Conservation (phyloP, 2,888 invertebrate species). For the Drosophila prolongata region DNA sequence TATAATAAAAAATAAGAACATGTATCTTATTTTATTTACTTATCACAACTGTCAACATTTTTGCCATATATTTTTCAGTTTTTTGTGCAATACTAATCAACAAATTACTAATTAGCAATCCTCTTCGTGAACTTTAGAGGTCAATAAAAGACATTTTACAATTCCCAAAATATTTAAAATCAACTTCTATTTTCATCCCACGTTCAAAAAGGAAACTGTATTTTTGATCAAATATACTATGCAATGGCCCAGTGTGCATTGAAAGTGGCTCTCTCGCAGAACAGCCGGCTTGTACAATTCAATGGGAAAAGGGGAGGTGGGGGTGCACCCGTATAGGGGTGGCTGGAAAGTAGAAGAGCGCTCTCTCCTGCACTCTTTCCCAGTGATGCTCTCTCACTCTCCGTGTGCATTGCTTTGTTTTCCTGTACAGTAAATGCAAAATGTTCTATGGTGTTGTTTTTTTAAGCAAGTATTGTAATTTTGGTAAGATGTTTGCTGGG, state of each 20-base stretch:
- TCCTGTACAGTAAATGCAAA: slow-evolving; percentile 75
- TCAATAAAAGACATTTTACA: no score
- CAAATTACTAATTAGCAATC: no score
- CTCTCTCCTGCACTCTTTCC: slow-evolving; percentile 18
- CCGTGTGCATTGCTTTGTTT: slow-evolving; percentile 34
- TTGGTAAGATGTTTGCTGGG: not conserved
- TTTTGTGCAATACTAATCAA: no score
- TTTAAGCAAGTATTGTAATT: not conserved
- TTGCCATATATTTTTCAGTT: no score
- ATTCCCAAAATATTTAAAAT: no score
- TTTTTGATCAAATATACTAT: not conserved
- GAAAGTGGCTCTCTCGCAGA: not conserved
- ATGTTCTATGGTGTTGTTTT: slow-evolving; percentile 52
- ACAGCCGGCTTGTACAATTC: slow-evolving; percentile 11
- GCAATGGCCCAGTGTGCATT: not conserved
- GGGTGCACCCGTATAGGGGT: slow-evolving; percentile 32
- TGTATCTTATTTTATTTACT: no score
- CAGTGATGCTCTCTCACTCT: slow-evolving; percentile 27
- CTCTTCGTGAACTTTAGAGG: no score
- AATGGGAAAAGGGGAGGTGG: not conserved
- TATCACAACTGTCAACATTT: no score
- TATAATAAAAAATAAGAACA: no score
- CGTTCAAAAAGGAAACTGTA: no score
- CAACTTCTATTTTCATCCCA: no score
- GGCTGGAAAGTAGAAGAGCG: slow-evolving; percentile 16